Conservation (phyloP, 2,797 vertebrate genomes). For the Lithobates sylvaticus region DNA sequence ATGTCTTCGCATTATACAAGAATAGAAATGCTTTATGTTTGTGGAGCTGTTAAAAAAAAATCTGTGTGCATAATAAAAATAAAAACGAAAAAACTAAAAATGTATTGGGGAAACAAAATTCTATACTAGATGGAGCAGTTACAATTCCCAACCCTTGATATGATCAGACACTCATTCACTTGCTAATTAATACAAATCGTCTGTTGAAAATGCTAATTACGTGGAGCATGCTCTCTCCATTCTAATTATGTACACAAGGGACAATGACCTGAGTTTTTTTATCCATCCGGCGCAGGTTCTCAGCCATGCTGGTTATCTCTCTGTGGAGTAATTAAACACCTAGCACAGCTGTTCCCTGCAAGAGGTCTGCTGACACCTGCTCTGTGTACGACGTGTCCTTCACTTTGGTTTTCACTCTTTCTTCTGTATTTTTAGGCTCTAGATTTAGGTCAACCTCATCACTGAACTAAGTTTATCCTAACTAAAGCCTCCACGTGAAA, state of each 20-base stretch:
- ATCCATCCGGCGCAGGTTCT: neutral
- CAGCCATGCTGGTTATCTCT: neutral
- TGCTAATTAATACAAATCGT: conserved; percentile 30
- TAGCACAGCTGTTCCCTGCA: neutral
- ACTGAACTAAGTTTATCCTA: too few relatives aligned
- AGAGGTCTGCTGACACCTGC: neutral
- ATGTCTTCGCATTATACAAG: too few relatives aligned
- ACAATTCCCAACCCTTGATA: neutral
- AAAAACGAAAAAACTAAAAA: too few relatives aligned
- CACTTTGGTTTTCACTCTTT: neutral
- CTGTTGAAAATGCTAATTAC: conserved; percentile 22
- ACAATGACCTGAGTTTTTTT: neutral
- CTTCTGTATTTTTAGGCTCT: neutral
- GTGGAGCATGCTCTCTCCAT: conserved; percentile 15
- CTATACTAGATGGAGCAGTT: too few relatives aligned
- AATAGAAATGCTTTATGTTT: too few relatives aligned
- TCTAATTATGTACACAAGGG: conserved; percentile 19
- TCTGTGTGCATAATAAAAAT: too few relatives aligned
- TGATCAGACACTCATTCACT: conserved; percentile 3
- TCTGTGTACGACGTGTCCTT: neutral
- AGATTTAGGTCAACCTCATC: neutral
- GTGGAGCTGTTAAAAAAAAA: too few relatives aligned
- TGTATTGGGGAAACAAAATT: too few relatives aligned
- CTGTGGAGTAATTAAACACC: neutral
- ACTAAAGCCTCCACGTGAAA: too few relatives aligned